Conservation (phyloP, 2,888 invertebrate genomes). For the Eumacrocentrus americanus region DNA sequence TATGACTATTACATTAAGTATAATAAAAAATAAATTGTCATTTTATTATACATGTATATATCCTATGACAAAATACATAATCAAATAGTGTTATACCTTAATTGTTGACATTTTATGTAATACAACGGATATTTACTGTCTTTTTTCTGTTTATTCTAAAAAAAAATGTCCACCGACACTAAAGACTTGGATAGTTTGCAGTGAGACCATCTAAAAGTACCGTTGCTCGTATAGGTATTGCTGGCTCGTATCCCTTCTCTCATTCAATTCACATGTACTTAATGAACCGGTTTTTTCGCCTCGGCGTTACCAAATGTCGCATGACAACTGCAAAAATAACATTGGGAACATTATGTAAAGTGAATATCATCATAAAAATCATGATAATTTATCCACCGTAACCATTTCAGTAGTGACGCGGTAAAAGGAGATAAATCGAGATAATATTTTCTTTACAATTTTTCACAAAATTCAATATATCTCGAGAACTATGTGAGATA, state of each 20-base stretch:
- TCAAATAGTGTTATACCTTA: background rate
- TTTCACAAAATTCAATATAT: too few relatives aligned
- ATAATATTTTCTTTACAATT: too few relatives aligned
- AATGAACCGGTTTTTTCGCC: constrained; percentile 28
- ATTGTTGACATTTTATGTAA: background rate
- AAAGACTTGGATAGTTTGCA: background rate
- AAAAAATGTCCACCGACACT: background rate
- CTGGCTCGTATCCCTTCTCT: constrained; percentile 14
- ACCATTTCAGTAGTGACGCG: too few relatives aligned
- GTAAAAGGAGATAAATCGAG: too few relatives aligned
- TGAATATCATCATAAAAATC: background rate
- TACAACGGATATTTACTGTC: background rate
- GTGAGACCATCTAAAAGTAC: constrained; percentile 40
- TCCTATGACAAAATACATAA: background rate
- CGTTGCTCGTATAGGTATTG: constrained; percentile 41
- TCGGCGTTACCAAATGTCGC: constrained; percentile 4
- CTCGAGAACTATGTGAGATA: too few relatives aligned
- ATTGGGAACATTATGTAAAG: background rate
- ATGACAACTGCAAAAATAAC: background rate
- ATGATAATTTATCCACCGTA: background rate
- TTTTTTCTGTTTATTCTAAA: background rate
- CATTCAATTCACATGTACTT: constrained; percentile 31
- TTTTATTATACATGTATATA: background rate
- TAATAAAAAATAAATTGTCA: background rate
- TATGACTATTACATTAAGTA: too few relatives aligned